phyloP scores from a whole-genome alignment of 2,888 invertebrate genomes.

The Drosophila anomalata region DNA sequence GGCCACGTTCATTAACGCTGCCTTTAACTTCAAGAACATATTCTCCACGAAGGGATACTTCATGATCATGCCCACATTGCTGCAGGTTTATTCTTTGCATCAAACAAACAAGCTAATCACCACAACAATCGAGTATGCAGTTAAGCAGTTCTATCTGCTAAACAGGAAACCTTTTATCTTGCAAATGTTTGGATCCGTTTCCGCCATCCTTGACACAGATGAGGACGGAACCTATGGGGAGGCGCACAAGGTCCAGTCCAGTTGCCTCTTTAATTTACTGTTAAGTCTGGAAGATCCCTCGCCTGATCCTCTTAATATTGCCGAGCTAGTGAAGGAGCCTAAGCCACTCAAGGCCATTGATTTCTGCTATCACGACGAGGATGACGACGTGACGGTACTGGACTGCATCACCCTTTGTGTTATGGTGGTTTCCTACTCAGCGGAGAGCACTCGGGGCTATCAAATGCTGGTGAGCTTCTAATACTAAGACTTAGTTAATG shows the following conservation, averaged over 20 bases:
- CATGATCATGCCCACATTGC: conserved; percentile 97
- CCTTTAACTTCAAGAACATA: conserved; percentile 99
- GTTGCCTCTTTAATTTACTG: conserved; percentile 95
- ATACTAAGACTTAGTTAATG: neutral
- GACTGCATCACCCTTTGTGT: conserved; percentile 99
- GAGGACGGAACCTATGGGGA: conserved; percentile 94
- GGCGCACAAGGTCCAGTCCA: conserved; percentile 96
- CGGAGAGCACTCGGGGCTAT: conserved; percentile 96
- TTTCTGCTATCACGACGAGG: conserved; percentile 99
- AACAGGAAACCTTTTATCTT: conserved; percentile 99
- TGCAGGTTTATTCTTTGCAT: conserved; percentile 98
- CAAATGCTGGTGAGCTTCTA: conserved; percentile 91
- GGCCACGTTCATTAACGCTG: conserved; percentile 98
- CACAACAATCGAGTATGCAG: conserved; percentile 98
- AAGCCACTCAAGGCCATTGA: conserved; percentile 97
- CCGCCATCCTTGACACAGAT: conserved; percentile 96
- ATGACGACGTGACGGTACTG: conserved; percentile 97
- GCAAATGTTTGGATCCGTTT: conserved; percentile 99
- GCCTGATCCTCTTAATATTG: conserved; percentile 96
- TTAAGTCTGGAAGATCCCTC: conserved; percentile 97
- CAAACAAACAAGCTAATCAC: conserved; percentile 98
- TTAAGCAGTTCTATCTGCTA: conserved; percentile 98
- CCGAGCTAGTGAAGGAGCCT: conserved; percentile 95
- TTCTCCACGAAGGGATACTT: conserved; percentile 99
- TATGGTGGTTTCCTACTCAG: conserved; percentile 99